Evolutionary conservation across 2,113 vertebrate species (phyloP), one percentile per base, ranked within the genome.

Genomic region (Dendrocopos noguchii): DNA sequence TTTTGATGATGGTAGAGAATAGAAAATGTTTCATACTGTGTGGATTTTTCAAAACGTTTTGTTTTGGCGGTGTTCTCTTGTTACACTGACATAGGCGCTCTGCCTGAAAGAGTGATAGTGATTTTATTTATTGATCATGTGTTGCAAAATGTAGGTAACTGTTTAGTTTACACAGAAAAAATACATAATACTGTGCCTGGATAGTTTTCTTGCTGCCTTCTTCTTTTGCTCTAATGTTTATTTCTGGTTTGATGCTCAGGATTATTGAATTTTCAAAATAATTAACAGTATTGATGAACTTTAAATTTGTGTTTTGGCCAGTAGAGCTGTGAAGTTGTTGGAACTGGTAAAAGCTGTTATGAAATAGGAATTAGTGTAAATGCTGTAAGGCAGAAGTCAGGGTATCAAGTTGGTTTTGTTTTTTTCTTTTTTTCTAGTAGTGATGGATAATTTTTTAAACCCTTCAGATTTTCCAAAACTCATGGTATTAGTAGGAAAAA

Each of bases 101-200:
- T 27, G 4, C 63, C 28, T 77, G 42, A 87, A 84, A 46, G 16
- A 46, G 18, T 60, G 19, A 8, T 29, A 59, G 19, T 64, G 21
- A 14, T 70, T 53, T 68, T 66, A 67, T 73, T 44, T 57, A 44
- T 67, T 88, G 36, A 15, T 55, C 21, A 18, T 64, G 22, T 53
- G 12, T 24, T 60, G 39, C n/a, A 50, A 77, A 56, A 89, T 15
- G 4, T 44, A 66, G 75, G 25, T n/a, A 42, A 44, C 21, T 78
- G 11, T 46, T 53, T 73, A 39, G 7, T 39, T 87, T 68, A 50
- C 10, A 10, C 6, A 72, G 27, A 34, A 60, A 64, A 47, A 13
- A 0, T 24, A 14, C 63, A 1, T 68, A 31, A 22, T 57, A n/a
- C 15, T 46, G 16, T 79, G 55, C 9, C 7, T 7, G 0, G 4